phyloP scores from a whole-genome alignment of 2,888 invertebrate genomes.

The Xanthorhoe designata region DNA sequence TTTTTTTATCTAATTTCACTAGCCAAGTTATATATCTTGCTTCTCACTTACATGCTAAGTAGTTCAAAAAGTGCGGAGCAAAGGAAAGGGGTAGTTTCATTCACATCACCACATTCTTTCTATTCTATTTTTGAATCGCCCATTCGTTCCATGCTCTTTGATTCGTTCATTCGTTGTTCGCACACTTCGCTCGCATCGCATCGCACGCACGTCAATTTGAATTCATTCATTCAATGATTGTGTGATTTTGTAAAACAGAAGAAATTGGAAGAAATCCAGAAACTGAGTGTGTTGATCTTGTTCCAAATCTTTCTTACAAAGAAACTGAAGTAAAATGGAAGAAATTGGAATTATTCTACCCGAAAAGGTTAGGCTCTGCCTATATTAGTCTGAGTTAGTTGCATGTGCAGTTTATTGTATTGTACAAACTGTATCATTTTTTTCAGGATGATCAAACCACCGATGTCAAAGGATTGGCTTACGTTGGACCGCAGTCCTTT shows the following conservation, averaged over 20 bases:
- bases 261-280: too few species aligned
- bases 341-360: constrained; percentile 92
- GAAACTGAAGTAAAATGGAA: constrained; percentile 86
- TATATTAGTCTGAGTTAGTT: background rate
- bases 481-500: constrained; percentile 88
- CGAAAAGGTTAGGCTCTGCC: constrained; percentile 88
- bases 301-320: constrained; percentile 1
- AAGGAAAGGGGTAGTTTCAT: too few species aligned
- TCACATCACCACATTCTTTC: too few species aligned
- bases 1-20: too few species aligned
- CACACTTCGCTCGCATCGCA: too few species aligned
- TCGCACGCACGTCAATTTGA: too few species aligned
- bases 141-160: background rate
- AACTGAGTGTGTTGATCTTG: background rate
- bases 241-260: constrained; percentile 12
- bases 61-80: too few species aligned
- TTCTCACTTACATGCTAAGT: too few species aligned
- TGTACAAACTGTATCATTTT: constrained; percentile 5
- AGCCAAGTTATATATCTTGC: too few species aligned
- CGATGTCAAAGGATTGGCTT: constrained; percentile 87
- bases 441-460: constrained; percentile 87
- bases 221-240: constrained; percentile 8
- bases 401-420: constrained; percentile 35
- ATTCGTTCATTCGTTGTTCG: background rate
- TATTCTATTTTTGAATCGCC: too few species aligned